Evolutionary conservation across 1,140 invertebrate species (phyloP), one percentile per base, ranked within the genome.

Genomic region (Liolophura sinensis): DNA sequence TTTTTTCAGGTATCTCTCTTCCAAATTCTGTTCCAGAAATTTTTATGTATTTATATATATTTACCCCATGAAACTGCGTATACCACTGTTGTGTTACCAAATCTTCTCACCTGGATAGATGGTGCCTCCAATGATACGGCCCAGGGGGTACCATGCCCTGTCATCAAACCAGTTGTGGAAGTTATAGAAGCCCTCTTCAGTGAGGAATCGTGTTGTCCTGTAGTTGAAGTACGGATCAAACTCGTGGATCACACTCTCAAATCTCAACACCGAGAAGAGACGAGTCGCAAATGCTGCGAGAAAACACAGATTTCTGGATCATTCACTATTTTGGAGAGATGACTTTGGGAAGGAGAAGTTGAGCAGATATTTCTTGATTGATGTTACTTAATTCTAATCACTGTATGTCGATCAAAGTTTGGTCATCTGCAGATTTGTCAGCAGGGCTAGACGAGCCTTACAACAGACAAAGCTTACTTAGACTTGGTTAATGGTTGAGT

Each of bases 111-210:
- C 96, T 75, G 97, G 96, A 85, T 98, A 99, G 69, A 98, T 98
- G 20, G 96, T 99, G 68, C 94, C 91, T 74, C 82, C 87, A 80
- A 99, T 97, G 81, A 98, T 98, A 85, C 96, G 90, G 15, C 96
- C 96, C 46, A 98, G 86, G 0, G 96, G 96, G 87, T 98, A 99
- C 97, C 97, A 99, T 78, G 96, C 96, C 85, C 95, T 84, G 82
- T 98, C 96, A 88, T 99, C 96, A 88, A 98, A 99, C 96, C 96
- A 99, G 85, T 99, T 99, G 83, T 98, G 95, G 85, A 99, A 98
- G 67, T 91, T 92, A 85, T 98, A 99, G 84, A 98, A 98, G 3
- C 96, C 97, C 87, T 98, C 92, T 84, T 98, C 95, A 5, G 94
- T 90, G 61, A 99, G 86, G 83, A 91, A 98, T 72, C 94, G 91